These are phyloP conservation scores for Kryptopterus vitreolus DNA, from an alignment of 2,797 vertebrate species.

Conservation along the genomic window DNA sequence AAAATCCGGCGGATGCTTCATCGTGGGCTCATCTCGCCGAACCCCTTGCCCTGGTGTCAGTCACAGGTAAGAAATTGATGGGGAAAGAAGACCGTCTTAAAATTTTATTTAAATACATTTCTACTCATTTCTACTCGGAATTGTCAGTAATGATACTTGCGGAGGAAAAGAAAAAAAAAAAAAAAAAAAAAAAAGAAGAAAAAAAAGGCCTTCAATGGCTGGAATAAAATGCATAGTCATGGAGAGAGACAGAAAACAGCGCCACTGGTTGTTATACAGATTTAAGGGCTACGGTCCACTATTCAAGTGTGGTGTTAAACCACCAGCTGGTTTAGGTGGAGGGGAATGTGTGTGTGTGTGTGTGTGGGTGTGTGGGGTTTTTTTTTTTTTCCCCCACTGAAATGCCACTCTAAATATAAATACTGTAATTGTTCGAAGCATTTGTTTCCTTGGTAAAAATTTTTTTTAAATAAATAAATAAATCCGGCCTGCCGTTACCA, in stretches of 20 bases:
- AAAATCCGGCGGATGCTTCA: slow-evolving; percentile 75
- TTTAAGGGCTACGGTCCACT: slow-evolving; percentile 38
- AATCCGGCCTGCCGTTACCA: slow-evolving; percentile 35
- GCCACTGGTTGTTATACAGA: slow-evolving; percentile 47
- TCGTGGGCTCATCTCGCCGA: slow-evolving; percentile 72
- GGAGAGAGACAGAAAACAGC: slow-evolving; percentile 36
- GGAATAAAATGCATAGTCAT: slow-evolving; percentile 25
- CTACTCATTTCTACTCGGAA: background rate
- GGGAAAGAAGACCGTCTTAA: background rate
- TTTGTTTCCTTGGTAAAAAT: slow-evolving; percentile 16
- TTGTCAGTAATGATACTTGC: background rate
- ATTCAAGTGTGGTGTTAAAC: slow-evolving; percentile 48
- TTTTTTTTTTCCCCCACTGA: slow-evolving; percentile 24
- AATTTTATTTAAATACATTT: slow-evolving; percentile 34
- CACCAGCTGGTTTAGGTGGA: slow-evolving; percentile 17
- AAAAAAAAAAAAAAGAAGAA: too few relatives aligned
- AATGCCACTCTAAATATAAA: slow-evolving; percentile 57
- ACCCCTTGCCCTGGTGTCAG: slow-evolving; percentile 65
- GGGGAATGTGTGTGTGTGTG: background rate
- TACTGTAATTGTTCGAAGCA: slow-evolving; percentile 49
- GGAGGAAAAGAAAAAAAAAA: too few relatives aligned
- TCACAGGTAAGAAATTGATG: slow-evolving; percentile 60
- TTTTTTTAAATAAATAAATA: too few relatives aligned
- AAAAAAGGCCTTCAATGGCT: slow-evolving; percentile 26
- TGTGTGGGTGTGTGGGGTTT: background rate